Percentiles rank a stretch among this genome's conserved stretches.
Conservation (phyloP, 37 sponge, comb jelly and placozoan genomes). For the Dysidea cf. avara region DNA sequence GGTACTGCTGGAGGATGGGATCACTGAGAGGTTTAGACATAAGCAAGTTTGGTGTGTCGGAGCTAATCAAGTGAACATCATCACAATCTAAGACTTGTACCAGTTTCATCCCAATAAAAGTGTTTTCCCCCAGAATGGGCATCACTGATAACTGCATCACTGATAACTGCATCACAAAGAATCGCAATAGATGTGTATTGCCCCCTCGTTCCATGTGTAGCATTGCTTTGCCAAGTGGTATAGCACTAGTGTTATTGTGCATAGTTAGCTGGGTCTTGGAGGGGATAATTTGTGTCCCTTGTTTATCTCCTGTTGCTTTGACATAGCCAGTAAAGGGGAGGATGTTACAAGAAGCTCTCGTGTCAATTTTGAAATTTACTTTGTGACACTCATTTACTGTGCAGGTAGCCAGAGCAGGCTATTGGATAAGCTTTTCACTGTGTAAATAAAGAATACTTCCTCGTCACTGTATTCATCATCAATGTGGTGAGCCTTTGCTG, state of each 20-base stretch:
- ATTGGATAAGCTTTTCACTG: too few species aligned
- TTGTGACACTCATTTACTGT: background rate
- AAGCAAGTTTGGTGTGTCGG: too few species aligned
- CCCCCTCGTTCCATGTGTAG: background rate
- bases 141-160: too few species aligned
- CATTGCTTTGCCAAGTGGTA: conserved; percentile 3
- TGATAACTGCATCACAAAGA: too few species aligned
- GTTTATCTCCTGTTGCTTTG: too few species aligned
- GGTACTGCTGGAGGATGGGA: background rate
- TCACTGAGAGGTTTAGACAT: background rate
- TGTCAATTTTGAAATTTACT: conserved; percentile 24
- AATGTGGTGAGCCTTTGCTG: too few species aligned
- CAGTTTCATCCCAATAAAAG: conserved; percentile 13
- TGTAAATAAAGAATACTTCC: too few species aligned
- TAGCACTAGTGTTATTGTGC: background rate
- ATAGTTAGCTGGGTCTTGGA: too few species aligned
- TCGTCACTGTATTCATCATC: too few species aligned
- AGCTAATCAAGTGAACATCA: too few species aligned
- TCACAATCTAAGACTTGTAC: conserved; percentile 10
- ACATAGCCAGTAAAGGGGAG: background rate
- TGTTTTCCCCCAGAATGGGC: conserved; percentile 12
- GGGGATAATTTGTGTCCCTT: too few species aligned
- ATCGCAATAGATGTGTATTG: too few species aligned
- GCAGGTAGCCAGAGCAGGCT: background rate
- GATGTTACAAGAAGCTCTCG: conserved; percentile 44